Evolutionary conservation across 2,888 invertebrate species (phyloP), one percentile per base, ranked within the genome.

Genomic region (Eurytoma adleriae): DNA sequence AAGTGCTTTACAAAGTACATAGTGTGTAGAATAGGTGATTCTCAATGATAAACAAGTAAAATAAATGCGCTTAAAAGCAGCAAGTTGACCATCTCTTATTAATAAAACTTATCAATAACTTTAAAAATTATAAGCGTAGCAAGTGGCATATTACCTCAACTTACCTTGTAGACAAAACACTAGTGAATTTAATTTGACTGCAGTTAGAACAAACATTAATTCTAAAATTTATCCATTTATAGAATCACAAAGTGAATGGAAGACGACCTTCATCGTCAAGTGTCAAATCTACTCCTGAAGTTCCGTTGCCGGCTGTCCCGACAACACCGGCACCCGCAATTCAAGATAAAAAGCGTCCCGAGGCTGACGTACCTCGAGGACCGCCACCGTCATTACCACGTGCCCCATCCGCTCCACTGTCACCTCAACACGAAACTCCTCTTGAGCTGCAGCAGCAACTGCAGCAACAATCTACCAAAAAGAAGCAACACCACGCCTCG

Each of bases 171-270:
- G 40, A 40, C 40, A 40, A 40, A 40, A 40, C 40, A 10, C 20
- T 10, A 48, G n/a, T 56, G 16, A 1, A 13, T 56, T 30, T 30
- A 57, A 56, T 56, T 69, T 56, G 1, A 40, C 1, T 4, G 40
- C 40, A 10, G 10, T 40, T 7, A 48, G 16, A 3, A 50, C 12
- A 48, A 69, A 75, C 69, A 18, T 56, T 81, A 67, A 77, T 20
- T 18, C 48, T 59, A 12, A 69, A 52, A 56, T 56, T 78, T 30
- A n/a, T 16, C 50, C 18, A 27, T 62, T 87, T 88, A 52, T 83
- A 90, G 90, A 87, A 85, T 81, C 90, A 93, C 92, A 92, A 92
- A 86, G 86, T 92, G 61, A 93, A 93, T 87, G 93, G 94, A 48
- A 89, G 88, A 88, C 91, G 87, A 89, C 92, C 86, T 84, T 90